Evolutionary conservation across 2,113 vertebrate genomes (phyloP), one percentile per base, ranked within the genome.

Genomic region (Pygoscelis antarcticus): DNA sequence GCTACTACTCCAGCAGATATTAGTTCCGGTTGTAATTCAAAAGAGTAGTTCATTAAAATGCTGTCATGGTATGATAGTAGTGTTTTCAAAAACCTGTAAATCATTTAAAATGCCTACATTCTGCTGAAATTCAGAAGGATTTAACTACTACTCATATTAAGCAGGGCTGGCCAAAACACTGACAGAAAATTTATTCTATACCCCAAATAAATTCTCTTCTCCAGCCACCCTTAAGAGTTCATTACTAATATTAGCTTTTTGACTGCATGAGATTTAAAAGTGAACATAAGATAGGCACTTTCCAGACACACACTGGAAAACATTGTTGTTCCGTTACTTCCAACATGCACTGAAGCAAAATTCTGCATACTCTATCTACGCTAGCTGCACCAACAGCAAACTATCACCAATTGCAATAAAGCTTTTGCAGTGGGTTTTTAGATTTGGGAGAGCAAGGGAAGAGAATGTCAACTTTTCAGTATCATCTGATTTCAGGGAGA

Each of bases 41-140:
- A 84, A 91, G 87, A 90, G 80, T 52, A 78, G 60, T 83, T 92
- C 38, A 81, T 88, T 95, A 95, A 89, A 93, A 87, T 78, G 36
- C 71, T 90, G 76, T 74, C 85, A 79, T 52, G 21, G 55, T 47
- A 82, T 51, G 46, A 91, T 81, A 92, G 77, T 2, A 75, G 60
- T 71, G 64, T 75, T 96, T 94, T 84, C 65, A 84, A 91, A 94
- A 84, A 83, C 34, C 30, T 91, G 49, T 83, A 80, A 66, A 88
- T 95, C 70, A 91, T 46, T 90, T 80, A 42, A 71, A 96, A 94
- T 51, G 46, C 44, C 57, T 85, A 61, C 6, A 83, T 76, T 84
- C 42, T 76, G 49, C 17, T 64, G 77, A 84, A 91, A 95, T 84
- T 95, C 62, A 65, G 46, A 47, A 84, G 62, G 36, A 85, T 83